Evolutionary conservation across 64 coral and sea anemone species (phyloP).

Genomic region (Montipora foliosa): DNA sequence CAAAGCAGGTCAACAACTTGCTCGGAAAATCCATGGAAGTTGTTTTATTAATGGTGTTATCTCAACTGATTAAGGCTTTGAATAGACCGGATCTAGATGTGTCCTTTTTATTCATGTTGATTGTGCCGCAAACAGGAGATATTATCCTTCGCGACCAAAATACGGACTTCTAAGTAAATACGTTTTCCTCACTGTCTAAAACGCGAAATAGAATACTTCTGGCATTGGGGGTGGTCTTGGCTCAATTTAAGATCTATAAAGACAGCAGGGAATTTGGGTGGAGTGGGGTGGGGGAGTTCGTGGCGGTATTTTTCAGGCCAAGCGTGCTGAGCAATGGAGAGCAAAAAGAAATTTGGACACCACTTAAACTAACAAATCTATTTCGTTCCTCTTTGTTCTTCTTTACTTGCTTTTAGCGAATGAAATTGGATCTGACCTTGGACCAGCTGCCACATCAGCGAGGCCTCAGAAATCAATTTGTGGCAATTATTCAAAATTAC

Average conservation of each 20-base stretch:
- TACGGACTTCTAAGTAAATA: constrained; percentile 22
- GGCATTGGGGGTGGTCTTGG: constrained; percentile 4
- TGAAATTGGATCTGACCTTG: constrained; percentile 20
- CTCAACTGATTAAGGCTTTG: not conserved
- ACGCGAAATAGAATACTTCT: not conserved
- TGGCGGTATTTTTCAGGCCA: not conserved
- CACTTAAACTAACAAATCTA: constrained; percentile 47
- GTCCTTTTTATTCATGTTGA: constrained; percentile 26
- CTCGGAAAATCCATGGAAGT: constrained; percentile 2
- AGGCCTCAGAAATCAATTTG: constrained; percentile 47
- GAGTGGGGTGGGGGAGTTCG: not conserved
- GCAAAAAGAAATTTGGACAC: not conserved
- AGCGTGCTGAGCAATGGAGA: not conserved
- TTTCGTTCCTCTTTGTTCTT: constrained; percentile 22
- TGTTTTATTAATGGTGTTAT: constrained; percentile 58
- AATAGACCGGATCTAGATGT: constrained; percentile 33
- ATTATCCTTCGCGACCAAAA: constrained; percentile 20
- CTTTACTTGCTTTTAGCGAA: constrained; percentile 19
- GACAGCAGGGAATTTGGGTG: not conserved
- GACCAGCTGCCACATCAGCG: constrained; percentile 49
- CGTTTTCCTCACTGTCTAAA: not conserved
- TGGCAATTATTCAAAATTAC: constrained; percentile 40
- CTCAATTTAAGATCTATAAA: not conserved
- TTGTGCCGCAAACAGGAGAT: constrained; percentile 40
- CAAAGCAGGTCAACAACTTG: constrained; percentile 43